A percentile compares a stretch with the other conserved stretches of the same genome.
These are phyloP conservation scores for Agriotes lineatus DNA, from an alignment of 2,888 invertebrate genomes.

Conservation along the genomic window DNA sequence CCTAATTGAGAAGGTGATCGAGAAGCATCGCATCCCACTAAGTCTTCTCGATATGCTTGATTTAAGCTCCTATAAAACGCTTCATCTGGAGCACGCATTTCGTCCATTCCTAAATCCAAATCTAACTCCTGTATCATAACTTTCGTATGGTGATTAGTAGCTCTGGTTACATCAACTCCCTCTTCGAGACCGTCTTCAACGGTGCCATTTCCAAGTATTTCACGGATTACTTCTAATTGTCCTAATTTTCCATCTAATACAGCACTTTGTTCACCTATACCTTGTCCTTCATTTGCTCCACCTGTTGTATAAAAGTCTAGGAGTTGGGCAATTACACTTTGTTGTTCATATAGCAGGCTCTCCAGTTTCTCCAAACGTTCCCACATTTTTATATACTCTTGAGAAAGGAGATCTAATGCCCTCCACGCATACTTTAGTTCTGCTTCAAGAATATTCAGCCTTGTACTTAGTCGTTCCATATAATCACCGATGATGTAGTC, in stretches of 20 bases:
- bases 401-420: slow-evolving; percentile 88
- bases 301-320: slow-evolving; percentile 81
- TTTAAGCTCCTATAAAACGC: slow-evolving; percentile 90
- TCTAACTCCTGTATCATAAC: slow-evolving; percentile 62
- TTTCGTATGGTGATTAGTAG: slow-evolving; percentile 60
- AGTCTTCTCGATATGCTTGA: slow-evolving; percentile 87
- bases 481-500: slow-evolving; percentile 90
- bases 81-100: slow-evolving; percentile 79
- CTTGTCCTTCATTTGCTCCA: slow-evolving; percentile 42
- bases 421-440: slow-evolving; percentile 94
- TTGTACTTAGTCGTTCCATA: slow-evolving; percentile 90
- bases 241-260: slow-evolving; percentile 61
- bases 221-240: slow-evolving; percentile 73
- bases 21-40: slow-evolving; percentile 70
- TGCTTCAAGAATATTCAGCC: slow-evolving; percentile 88
- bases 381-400: slow-evolving; percentile 96
- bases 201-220: slow-evolving; percentile 75
- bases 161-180: slow-evolving; percentile 70
- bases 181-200: slow-evolving; percentile 78
- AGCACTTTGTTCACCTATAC: slow-evolving; percentile 50
- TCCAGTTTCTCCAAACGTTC: slow-evolving; percentile 90
- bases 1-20: slow-evolving; percentile 81
- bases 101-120: slow-evolving; percentile 66
- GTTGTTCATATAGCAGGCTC: slow-evolving; percentile 88
- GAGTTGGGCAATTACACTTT: slow-evolving; percentile 89